phyloP scores from a whole-genome alignment of 1,140 invertebrate genomes.

The Aphidius gifuensis region DNA sequence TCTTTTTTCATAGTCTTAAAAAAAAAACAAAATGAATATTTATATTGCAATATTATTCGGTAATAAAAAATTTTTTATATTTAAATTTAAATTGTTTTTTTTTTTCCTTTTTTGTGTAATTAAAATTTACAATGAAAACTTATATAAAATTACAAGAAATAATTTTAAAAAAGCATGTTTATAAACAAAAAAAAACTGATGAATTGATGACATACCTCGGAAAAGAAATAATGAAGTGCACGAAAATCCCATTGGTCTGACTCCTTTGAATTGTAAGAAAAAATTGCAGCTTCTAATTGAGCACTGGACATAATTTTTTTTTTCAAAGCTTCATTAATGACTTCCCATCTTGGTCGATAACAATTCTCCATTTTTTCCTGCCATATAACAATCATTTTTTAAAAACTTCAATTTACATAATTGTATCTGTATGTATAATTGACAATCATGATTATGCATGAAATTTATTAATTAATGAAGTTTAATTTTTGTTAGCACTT shows the following conservation, averaged over 20 bases:
- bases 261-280: slow-evolving; percentile 75
- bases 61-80: too few relatives aligned
- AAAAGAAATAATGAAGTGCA: slow-evolving; percentile 71
- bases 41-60: too few relatives aligned
- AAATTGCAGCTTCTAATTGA: slow-evolving; percentile 71
- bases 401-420: too few relatives aligned
- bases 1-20: slow-evolving; percentile 57
- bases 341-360: slow-evolving; percentile 70
- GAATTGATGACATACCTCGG: slow-evolving; percentile 59
- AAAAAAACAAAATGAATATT: too few relatives aligned
- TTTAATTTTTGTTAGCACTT: neutral
- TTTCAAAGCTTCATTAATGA: slow-evolving; percentile 68
- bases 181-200: too few relatives aligned
- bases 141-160: too few relatives aligned
- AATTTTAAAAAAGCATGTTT: too few relatives aligned
- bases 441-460: slow-evolving; percentile 16
- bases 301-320: slow-evolving; percentile 65
- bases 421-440: too few relatives aligned
- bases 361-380: slow-evolving; percentile 55
- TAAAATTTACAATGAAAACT: too few relatives aligned
- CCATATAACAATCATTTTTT: neutral
- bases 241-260: slow-evolving; percentile 67
- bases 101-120: too few relatives aligned
- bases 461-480: slow-evolving; percentile 3
- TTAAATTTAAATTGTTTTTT: too few relatives aligned